A percentile compares a stretch with the other conserved stretches of the same genome.
These are phyloP conservation scores for Chondrilla cf. caribensis DNA, from an alignment of 37 sponge, comb jelly and placozoan species.

Conservation along the genomic window DNA sequence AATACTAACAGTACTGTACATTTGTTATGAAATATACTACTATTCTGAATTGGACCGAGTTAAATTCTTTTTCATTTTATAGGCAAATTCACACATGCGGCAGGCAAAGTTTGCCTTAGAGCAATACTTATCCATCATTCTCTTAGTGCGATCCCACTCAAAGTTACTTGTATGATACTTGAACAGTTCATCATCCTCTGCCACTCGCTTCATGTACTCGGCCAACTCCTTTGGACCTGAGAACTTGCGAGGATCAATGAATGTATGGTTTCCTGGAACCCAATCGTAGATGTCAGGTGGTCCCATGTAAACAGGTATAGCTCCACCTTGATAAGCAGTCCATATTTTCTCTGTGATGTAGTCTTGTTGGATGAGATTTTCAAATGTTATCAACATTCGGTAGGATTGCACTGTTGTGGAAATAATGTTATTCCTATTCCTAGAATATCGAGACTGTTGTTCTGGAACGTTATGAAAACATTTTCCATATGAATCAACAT, in stretches of 20 bases:
- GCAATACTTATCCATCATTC: neutral
- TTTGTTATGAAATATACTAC: too few species aligned
- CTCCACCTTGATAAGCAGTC: neutral
- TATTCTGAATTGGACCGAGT: too few species aligned
- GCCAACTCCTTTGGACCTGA: slow-evolving; percentile 8
- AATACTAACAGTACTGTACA: too few species aligned
- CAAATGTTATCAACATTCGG: slow-evolving; percentile 8
- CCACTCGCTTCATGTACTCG: slow-evolving; percentile 1
- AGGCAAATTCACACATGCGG: neutral
- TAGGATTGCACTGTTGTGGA: neutral
- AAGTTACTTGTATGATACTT: slow-evolving; percentile 18
- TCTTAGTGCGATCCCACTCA: neutral
- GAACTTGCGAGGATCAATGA: slow-evolving; percentile 20
- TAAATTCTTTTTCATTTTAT: too few species aligned
- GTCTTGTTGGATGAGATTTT: slow-evolving; percentile 3
- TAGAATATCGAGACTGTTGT: neutral
- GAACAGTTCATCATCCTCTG: slow-evolving; percentile 13
- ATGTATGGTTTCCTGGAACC: slow-evolving; percentile 28
- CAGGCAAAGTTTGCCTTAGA: neutral
- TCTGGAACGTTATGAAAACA: slow-evolving; percentile 1
- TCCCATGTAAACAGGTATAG: slow-evolving; percentile 14
- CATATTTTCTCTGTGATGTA: neutral
- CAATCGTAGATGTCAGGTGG: slow-evolving; percentile 6
- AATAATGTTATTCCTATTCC: neutral
- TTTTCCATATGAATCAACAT: slow-evolving; percentile 14